Evolutionary conservation across 2,888 invertebrate species (phyloP).

Genomic region (Automeris io): DNA sequence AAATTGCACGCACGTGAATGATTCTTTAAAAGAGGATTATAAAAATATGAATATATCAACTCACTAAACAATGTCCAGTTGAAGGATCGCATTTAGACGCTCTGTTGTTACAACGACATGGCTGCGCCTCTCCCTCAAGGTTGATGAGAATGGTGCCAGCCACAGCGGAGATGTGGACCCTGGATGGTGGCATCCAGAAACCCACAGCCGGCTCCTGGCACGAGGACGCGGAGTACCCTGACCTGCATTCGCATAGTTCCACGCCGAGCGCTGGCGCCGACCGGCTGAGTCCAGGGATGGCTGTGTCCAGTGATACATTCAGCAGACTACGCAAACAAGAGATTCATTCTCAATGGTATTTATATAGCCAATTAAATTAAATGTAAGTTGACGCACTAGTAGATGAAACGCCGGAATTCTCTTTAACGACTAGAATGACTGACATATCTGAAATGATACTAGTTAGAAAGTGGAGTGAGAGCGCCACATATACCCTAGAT

Average conservation of each 20-base stretch:
- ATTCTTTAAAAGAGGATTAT: too few species aligned
- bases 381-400: too few species aligned
- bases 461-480: too few species aligned
- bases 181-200: conserved; percentile 82
- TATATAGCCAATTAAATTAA: too few species aligned
- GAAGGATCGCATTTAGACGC: conserved; percentile 87
- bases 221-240: conserved; percentile 88
- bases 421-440: too few species aligned
- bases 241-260: conserved; percentile 91
- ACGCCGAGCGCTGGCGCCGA: conserved; percentile 87
- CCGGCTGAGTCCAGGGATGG: conserved; percentile 81
- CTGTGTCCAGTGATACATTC: conserved; percentile 90
- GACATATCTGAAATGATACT: too few species aligned
- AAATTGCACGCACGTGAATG: too few species aligned
- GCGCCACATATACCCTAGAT: too few species aligned
- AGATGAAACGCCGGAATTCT: too few species aligned
- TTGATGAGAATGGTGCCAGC: conserved; percentile 86
- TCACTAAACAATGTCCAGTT: conserved; percentile 90
- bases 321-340: conserved; percentile 59
- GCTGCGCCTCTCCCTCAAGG: conserved; percentile 85
- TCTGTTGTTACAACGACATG: conserved; percentile 89
- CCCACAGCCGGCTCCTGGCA: conserved; percentile 94
- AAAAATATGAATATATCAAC: too few species aligned
- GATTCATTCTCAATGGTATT: not conserved
- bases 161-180: conserved; percentile 50